Conservation (phyloP, 2,888 invertebrate genomes). For the Anarsia innoxiella region DNA sequence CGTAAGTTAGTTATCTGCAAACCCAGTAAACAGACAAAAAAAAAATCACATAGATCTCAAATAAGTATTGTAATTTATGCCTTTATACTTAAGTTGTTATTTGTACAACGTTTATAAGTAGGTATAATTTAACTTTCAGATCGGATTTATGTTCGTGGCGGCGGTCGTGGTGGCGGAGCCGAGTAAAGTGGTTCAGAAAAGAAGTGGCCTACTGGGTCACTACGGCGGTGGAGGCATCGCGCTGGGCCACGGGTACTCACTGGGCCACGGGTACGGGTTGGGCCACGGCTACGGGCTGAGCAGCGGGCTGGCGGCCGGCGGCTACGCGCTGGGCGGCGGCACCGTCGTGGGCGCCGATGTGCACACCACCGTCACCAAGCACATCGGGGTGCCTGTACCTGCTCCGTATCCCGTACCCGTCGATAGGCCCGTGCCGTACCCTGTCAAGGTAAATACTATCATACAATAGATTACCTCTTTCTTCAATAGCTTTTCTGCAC, state of each 20-base stretch:
- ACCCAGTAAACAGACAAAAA: too few relatives aligned
- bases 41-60: too few relatives aligned
- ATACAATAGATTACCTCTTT: too few relatives aligned
- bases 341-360: conserved; percentile 61
- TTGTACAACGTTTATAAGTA: too few relatives aligned
- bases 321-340: conserved; percentile 18
- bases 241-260: conserved; percentile 23
- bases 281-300: conserved; percentile 23
- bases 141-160: conserved; percentile 46
- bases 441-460: conserved; percentile 47
- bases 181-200: conserved; percentile 61
- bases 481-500: too few relatives aligned
- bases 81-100: too few relatives aligned
- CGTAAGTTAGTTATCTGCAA: too few relatives aligned
- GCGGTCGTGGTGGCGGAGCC: conserved; percentile 59
- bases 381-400: conserved; percentile 64
- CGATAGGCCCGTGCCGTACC: conserved; percentile 61
- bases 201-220: conserved; percentile 59
- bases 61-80: too few relatives aligned
- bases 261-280: conserved; percentile 14
- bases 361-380: conserved; percentile 67
- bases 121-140: too few relatives aligned
- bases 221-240: conserved; percentile 34
- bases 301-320: conserved; percentile 21
- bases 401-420: conserved; percentile 68